Percentiles rank a stretch among this genome's conserved stretches.
Conservation (phyloP, 2,888 invertebrate species). For the Lepidonotus clava region DNA sequence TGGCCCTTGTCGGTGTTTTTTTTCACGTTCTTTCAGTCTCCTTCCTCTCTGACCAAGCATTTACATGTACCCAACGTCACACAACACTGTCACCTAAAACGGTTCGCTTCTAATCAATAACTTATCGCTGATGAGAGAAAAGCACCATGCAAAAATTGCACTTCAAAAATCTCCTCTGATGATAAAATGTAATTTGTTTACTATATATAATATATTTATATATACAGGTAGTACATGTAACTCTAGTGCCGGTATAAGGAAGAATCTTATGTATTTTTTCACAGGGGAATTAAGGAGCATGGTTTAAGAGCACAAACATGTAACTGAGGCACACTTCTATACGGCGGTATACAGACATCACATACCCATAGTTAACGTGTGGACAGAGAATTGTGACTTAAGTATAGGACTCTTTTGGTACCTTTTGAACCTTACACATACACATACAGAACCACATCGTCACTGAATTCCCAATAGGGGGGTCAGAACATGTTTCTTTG, state of each 20-base stretch:
- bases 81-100: constrained; percentile 14
- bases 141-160: constrained; percentile 49
- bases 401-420: too few species aligned
- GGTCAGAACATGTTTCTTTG: background rate
- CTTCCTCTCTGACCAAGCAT: constrained; percentile 8
- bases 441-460: constrained; percentile 17
- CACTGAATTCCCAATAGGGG: too few species aligned
- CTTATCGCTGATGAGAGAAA: background rate
- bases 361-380: too few species aligned
- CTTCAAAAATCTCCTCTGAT: constrained; percentile 45
- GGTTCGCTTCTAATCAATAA: constrained; percentile 11
- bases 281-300: constrained; percentile 7
- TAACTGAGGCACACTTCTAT: background rate
- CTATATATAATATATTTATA: constrained; percentile 4
- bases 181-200: constrained; percentile 4
- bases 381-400: too few species aligned
- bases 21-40: too few species aligned
- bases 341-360: too few species aligned
- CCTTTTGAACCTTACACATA: too few species aligned
- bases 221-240: constrained; percentile 22
- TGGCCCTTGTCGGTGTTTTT: too few species aligned
- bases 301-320: constrained; percentile 8
- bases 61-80: background rate
- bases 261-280: background rate
- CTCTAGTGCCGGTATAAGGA: background rate